Base-by-base conservation (phyloP, 2,888 invertebrate genomes). In the Pristionchus arcanus region DNA sequence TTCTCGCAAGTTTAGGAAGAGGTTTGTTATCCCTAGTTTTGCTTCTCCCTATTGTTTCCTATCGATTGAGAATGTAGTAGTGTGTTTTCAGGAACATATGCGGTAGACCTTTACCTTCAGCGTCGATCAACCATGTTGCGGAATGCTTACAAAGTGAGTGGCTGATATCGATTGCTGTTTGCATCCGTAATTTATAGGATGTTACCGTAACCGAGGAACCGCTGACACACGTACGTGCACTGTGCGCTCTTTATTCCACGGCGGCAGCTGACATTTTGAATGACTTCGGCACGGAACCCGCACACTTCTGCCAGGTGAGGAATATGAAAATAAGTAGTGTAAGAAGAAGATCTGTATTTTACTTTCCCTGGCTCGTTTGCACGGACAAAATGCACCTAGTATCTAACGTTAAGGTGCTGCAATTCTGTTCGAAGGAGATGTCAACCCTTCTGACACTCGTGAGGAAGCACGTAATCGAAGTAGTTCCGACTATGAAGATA, bases 231-330 rank as follows among this genome's bases (percentile, higher is more conserved):
- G 95, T 95, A n/a, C 90, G 91, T 49, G 93, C 94, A 49, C 90
- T 93, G 13, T 91, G 91, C 31, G 84, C 86, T 2, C 89, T 93
- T 1, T 93, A 91, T 88, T 93, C 90, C 87, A 92, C 91, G 53
- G 93, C 93, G 15, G 94, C 94, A 31, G 90, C 91, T 55, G 94
- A 94, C 49, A 93, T 94, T 34, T 91, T 92, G 85, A 92, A 91
- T 28, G 94, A 94, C 86, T 94, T 93, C 90, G 87, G 90, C 42
- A 71, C 90, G 13, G 92, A 94, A 89, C 91, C 92, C 0, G 91
- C 93, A 86, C 91, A 93, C 87, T 93, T 92, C 59, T 93, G 93
- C 77, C 91, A 92, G 98, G 91, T 91, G 19, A n/a, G 90, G 16
- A 25, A 28, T 21, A 9, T 68, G 49, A 55, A 7, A n/a, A 9